Base-by-base conservation (phyloP, 2,797 vertebrate genomes). In the Cryptoprocta ferox region DNA sequence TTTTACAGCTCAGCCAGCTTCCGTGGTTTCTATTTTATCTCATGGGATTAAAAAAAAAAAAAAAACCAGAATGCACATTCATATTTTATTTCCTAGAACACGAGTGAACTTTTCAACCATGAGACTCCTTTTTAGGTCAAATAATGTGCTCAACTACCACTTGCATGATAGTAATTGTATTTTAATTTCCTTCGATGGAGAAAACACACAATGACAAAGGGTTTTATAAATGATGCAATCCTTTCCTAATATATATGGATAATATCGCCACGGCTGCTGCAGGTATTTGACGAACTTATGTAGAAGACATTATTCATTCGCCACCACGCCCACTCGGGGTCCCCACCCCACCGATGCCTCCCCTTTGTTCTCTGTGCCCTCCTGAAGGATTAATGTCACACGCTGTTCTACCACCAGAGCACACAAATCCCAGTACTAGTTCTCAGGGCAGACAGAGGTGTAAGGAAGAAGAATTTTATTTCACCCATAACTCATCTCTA, bases 181-280 rank as follows among this genome's bases (percentile, higher is more conserved):
- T 89, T 95, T 91, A 39, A 81, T 94, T 94, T 92, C 59, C 93
- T 94, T 92, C 89, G 92, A 91, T 81, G 66, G 50, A 87, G 63
- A 94, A 97, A 97, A 63, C 75, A 93, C 5, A 63, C 1, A 21
- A 56, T 70, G n/a, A 91, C 79, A 87, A 89, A 95, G 66, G 45
- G 18, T 39, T 37, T 71, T 75, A 63, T 84, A 80, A 92, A 91
- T 87, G 73, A 93, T 13, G 32, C 68, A 79, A 56, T 71, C 66
- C 37, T 53, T 89, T 90, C 15, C 56, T 88, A 76, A 94, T 80
- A 61, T 80, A 61, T 71, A 61, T 42, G 56, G 21, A 87, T 79
- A 65, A 68, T 45, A 91, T 50, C 37, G 42, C 56, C 91, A 61
- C 16, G 65, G 28, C 71, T 50, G 66, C 83, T 71, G 48, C 5